These are phyloP conservation scores for Bovichtus diacanthus DNA, from an alignment of 2,797 vertebrate species.

Conservation along the genomic window DNA sequence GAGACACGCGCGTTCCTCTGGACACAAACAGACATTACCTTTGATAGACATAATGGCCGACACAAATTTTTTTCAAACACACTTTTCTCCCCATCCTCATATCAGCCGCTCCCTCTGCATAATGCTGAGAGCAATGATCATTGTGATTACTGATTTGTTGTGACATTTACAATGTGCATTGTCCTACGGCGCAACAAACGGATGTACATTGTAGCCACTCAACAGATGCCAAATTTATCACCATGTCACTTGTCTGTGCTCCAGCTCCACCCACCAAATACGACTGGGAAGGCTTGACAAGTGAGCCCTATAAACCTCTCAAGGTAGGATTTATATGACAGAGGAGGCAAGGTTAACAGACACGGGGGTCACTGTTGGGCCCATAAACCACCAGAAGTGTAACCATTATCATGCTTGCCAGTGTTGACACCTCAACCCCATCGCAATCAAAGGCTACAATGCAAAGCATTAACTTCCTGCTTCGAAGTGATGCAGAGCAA, in stretches of 20 bases:
- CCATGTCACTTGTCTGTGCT: conserved; percentile 47
- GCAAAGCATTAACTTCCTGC: conserved; percentile 46
- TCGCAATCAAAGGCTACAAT: conserved; percentile 62
- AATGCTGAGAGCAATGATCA: conserved; percentile 15
- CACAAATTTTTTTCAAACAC: conserved; percentile 20
- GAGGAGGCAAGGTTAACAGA: conserved; percentile 81
- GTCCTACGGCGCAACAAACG: conserved; percentile 28
- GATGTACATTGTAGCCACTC: conserved; percentile 40
- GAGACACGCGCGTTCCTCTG: conserved; percentile 43
- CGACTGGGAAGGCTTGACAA: conserved; percentile 64
- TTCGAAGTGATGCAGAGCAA: conserved; percentile 36
- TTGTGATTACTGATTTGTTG: conserved; percentile 55
- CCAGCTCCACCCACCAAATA: conserved; percentile 73
- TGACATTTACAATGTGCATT: conserved; percentile 46
- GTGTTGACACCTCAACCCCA: conserved; percentile 63
- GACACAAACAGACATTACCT: conserved; percentile 68
- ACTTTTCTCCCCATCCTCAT: background rate
- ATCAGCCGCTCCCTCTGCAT: background rate
- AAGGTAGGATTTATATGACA: conserved; percentile 74
- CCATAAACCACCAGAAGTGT: conserved; percentile 75
- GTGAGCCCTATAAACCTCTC: conserved; percentile 75
- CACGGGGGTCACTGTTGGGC: conserved; percentile 74
- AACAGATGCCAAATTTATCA: conserved; percentile 69
- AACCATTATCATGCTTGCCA: conserved; percentile 75
- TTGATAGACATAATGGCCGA: conserved; percentile 43